phyloP scores from a whole-genome alignment of 2,888 invertebrate genomes.

The Xestia rhomboidea region DNA sequence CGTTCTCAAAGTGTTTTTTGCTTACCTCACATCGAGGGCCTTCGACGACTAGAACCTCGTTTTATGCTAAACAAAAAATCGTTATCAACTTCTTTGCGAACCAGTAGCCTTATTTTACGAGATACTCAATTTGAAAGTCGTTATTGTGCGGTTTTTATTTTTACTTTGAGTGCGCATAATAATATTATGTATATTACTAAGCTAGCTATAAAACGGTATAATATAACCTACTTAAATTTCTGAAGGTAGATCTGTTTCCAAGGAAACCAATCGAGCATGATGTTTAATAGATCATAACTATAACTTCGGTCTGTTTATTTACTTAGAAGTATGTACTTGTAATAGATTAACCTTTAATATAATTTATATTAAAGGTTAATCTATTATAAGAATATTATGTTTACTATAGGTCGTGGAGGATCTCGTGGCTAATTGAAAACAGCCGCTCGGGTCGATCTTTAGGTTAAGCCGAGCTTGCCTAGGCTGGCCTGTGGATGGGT shows the following conservation, averaged over 20 bases:
- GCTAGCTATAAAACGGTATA: background rate
- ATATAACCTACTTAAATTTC: slow-evolving; percentile 4
- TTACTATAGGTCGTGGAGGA: too few species aligned
- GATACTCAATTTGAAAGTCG: slow-evolving; percentile 54
- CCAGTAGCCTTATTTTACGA: slow-evolving; percentile 39
- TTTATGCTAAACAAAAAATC: slow-evolving; percentile 63
- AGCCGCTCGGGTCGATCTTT: too few species aligned
- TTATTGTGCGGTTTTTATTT: slow-evolving; percentile 36
- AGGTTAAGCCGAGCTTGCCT: too few species aligned
- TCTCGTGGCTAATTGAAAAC: too few species aligned
- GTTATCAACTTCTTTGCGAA: slow-evolving; percentile 47
- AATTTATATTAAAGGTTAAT: background rate
- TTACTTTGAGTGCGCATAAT: slow-evolving; percentile 24
- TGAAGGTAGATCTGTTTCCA: slow-evolving; percentile 18
- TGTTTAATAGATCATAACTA: background rate
- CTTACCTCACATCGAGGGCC: slow-evolving; percentile 44
- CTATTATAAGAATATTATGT: background rate
- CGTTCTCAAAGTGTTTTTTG: slow-evolving; percentile 57
- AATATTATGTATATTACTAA: background rate
- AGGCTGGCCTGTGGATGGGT: too few species aligned
- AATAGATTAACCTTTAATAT: too few species aligned
- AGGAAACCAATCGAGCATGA: background rate
- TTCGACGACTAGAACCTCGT: slow-evolving; percentile 48
- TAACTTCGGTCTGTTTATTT: background rate
- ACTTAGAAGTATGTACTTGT: background rate